Conservation (phyloP, 1,140 invertebrate species). For the Diorhabda carinulata region DNA sequence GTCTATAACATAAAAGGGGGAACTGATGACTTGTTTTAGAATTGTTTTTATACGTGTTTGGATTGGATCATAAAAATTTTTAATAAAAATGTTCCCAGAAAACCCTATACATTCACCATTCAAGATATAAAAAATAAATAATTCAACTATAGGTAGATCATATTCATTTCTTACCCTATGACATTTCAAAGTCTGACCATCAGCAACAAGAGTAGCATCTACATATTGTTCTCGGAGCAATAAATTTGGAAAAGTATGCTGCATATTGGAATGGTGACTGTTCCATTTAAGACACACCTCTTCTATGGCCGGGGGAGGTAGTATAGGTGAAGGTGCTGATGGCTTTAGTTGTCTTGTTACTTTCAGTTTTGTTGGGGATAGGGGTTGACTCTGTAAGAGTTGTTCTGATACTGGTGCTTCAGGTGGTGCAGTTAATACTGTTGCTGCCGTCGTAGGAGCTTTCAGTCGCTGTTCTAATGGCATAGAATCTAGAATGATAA, state of each 20-base stretch:
- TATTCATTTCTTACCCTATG: constrained; percentile 42
- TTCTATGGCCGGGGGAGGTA: constrained; percentile 27
- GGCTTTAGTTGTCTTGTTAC: constrained; percentile 35
- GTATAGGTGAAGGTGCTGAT: constrained; percentile 16
- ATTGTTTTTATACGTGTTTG: too few species aligned
- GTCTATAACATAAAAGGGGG: not conserved
- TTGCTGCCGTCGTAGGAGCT: constrained; percentile 1
- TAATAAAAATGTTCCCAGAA: too few species aligned
- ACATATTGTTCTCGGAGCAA: constrained; percentile 53
- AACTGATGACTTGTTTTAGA: not conserved
- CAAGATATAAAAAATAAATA: too few species aligned
- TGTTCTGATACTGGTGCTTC: not conserved
- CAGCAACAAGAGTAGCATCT: constrained; percentile 56
- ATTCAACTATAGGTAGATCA: too few species aligned
- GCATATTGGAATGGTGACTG: constrained; percentile 67
- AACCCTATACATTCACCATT: too few species aligned
- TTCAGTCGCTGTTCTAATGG: constrained; percentile 34
- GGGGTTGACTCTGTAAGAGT: constrained; percentile 35
- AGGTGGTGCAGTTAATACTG: not conserved
- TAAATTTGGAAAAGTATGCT: constrained; percentile 55
- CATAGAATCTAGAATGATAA: constrained; percentile 38
- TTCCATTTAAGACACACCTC: constrained; percentile 68
- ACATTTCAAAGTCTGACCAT: constrained; percentile 50
- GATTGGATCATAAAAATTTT: too few species aligned
- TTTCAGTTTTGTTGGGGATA: constrained; percentile 42